These are phyloP conservation scores for Salvelinus sp. DNA, from an alignment of 2,113 vertebrate species.

Conservation along the genomic window DNA sequence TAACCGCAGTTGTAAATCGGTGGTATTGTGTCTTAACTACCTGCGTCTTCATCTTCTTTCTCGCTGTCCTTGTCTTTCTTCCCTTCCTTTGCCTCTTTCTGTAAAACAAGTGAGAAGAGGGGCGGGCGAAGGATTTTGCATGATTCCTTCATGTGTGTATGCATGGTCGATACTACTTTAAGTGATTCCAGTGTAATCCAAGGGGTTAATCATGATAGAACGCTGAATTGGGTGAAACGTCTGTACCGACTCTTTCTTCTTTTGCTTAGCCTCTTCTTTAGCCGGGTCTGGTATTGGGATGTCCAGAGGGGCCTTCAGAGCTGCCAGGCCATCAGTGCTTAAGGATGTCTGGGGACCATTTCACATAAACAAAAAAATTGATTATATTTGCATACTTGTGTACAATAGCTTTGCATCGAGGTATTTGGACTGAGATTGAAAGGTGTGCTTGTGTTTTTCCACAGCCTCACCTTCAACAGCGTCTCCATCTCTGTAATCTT, in stretches of 20 bases:
- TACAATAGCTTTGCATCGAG: too few species aligned
- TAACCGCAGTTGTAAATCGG: background rate
- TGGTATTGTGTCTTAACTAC: conserved; percentile 28
- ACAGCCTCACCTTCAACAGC: conserved; percentile 62
- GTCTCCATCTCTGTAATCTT: conserved; percentile 83
- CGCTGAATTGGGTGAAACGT: background rate
- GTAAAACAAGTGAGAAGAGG: conserved; percentile 36
- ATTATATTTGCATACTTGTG: background rate
- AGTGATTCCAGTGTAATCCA: background rate
- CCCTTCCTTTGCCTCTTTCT: conserved; percentile 71
- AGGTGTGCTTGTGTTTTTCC: background rate
- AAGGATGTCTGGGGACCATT: conserved; percentile 65
- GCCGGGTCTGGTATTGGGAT: conserved; percentile 86
- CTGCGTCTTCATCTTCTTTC: conserved; percentile 75
- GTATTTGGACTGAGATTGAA: background rate
- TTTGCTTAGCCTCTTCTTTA: conserved; percentile 85
- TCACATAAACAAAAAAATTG: background rate
- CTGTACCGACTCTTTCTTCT: conserved; percentile 76
- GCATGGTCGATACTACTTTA: too few species aligned
- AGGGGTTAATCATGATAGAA: too few species aligned
- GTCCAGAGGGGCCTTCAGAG: conserved; percentile 79
- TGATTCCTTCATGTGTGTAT: background rate
- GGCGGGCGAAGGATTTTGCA: background rate
- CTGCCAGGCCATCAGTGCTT: conserved; percentile 70
- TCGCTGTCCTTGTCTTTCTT: conserved; percentile 78